phyloP scores from a whole-genome alignment of 2,113 vertebrate genomes.

The Electrona antarctica region DNA sequence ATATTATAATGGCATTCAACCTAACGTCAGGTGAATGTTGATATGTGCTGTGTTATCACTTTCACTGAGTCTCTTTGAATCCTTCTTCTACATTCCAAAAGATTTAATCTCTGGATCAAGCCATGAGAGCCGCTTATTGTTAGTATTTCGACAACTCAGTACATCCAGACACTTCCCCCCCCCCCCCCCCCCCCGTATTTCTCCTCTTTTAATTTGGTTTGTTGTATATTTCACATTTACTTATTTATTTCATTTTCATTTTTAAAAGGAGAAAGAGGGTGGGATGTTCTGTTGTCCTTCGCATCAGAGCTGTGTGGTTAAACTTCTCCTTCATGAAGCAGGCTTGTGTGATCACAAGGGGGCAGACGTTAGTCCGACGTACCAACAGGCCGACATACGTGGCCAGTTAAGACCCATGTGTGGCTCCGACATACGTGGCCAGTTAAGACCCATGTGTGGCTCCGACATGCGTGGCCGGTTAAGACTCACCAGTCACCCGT shows the following conservation, averaged over 20 bases:
- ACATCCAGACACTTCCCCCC: conserved; percentile 34
- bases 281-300: neutral
- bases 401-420: no score
- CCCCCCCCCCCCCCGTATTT: conserved; percentile 12
- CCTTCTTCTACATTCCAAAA: conserved; percentile 57
- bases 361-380: no score
- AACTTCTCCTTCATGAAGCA: no score
- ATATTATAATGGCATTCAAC: conserved; percentile 71
- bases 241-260: neutral
- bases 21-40: conserved; percentile 68
- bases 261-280: conserved; percentile 9
- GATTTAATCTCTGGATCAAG: conserved; percentile 62
- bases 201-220: conserved; percentile 21
- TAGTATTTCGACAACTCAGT: conserved; percentile 35
- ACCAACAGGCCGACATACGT: no score
- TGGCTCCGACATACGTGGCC: no score
- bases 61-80: conserved; percentile 61
- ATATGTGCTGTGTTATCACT: conserved; percentile 70
- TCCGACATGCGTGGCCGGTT: no score
- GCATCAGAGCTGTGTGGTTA: no score
- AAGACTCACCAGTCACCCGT: no score
- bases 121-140: conserved; percentile 38
- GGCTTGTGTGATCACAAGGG: no score
- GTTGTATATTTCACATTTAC: conserved; percentile 16
- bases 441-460: no score